Conservation (phyloP, 2,888 invertebrate genomes). For the Tetramorium bicarinatum region DNA sequence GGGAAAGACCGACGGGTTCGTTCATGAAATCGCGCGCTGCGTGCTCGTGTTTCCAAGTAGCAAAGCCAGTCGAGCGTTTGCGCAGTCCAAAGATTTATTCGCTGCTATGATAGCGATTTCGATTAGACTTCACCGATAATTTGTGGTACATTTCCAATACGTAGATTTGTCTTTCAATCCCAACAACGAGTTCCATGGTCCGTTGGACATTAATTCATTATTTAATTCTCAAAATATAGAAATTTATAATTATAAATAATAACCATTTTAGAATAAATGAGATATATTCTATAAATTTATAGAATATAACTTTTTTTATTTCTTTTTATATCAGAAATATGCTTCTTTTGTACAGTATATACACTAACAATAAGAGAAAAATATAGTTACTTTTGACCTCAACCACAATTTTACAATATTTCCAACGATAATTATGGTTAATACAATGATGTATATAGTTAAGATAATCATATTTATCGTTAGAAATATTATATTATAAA, state of each 20-base stretch:
- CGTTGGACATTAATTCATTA: background rate
- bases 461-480: no score
- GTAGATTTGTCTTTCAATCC: background rate
- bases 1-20: conserved; percentile 66
- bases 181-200: background rate
- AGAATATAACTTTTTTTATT: no score
- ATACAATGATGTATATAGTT: no score
- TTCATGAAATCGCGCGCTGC: conserved; percentile 70
- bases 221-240: background rate
- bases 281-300: no score
- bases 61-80: conserved; percentile 53
- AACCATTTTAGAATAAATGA: background rate
- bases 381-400: no score
- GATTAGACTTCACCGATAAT: conserved; percentile 24
- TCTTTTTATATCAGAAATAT: no score
- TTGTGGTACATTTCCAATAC: background rate
- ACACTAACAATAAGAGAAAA: no score
- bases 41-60: conserved; percentile 67
- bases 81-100: conserved; percentile 43
- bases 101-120: conserved; percentile 20
- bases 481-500: no score
- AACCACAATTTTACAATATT: no score
- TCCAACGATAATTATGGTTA: no score
- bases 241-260: background rate
- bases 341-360: background rate